Conservation (phyloP, 37 sponge, comb jelly and placozoan genomes). For the Cliona cf. orientalis region DNA sequence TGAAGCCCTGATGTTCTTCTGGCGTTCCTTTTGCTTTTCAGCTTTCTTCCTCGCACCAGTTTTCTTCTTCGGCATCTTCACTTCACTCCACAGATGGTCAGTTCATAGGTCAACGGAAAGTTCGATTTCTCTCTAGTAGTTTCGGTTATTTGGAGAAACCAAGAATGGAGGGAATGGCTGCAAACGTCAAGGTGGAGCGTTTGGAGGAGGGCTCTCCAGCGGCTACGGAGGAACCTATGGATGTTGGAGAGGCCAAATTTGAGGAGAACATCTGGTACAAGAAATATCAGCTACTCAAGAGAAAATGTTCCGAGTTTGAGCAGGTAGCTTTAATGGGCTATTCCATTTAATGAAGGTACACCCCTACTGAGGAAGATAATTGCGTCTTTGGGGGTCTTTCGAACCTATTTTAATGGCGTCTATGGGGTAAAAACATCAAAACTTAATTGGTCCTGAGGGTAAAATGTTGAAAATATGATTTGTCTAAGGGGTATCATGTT, state of each 20-base stretch:
- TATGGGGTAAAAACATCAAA: no score
- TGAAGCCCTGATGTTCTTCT: constrained; percentile 79
- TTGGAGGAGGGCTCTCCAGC: background rate
- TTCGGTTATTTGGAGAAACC: background rate
- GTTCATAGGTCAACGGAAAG: no score
- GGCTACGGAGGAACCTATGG: background rate
- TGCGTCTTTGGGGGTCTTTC: no score
- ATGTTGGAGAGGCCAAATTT: background rate
- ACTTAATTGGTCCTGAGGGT: no score
- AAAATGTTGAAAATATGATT: no score
- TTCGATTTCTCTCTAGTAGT: background rate
- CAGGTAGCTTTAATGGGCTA: constrained; percentile 56
- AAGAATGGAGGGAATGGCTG: background rate
- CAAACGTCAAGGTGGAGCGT: no score
- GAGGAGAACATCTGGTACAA: constrained; percentile 32
- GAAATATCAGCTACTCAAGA: constrained; percentile 53
- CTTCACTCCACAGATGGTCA: background rate
- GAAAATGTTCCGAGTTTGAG: constrained; percentile 73
- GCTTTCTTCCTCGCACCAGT: constrained; percentile 96
- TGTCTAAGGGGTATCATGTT: no score
- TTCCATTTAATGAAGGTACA: background rate
- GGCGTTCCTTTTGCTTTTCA: constrained; percentile 87
- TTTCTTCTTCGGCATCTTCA: constrained; percentile 97
- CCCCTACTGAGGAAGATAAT: background rate
- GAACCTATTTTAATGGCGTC: no score